Percentiles rank a stretch among this genome's conserved stretches.
Conservation (phyloP, 2,888 invertebrate species). For the Stegophylla sp. region DNA sequence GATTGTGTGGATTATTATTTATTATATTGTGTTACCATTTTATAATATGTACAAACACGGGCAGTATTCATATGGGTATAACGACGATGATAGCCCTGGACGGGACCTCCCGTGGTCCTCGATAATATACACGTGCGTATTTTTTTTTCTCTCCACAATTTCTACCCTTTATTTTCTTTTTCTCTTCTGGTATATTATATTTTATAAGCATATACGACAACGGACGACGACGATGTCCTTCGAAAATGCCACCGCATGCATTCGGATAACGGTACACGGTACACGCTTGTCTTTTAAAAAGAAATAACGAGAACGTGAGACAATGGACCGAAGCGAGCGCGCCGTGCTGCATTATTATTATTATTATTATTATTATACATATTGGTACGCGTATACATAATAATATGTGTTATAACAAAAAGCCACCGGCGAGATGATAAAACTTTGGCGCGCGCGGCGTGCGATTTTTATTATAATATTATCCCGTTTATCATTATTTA, state of each 20-base stretch:
- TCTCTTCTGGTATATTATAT: background rate
- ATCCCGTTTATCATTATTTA: too few species aligned
- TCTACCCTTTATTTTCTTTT: constrained; percentile 27
- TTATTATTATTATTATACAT: too few species aligned
- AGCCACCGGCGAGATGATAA: constrained; percentile 5
- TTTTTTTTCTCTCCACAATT: background rate
- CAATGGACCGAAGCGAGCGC: background rate
- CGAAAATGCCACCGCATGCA: constrained; percentile 42
- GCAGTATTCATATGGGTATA: background rate
- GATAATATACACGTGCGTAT: background rate
- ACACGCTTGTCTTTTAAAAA: background rate
- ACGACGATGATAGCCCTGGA: constrained; percentile 7
- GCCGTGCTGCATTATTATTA: too few species aligned
- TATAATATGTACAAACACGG: background rate
- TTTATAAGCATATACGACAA: background rate
- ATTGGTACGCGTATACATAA: too few species aligned
- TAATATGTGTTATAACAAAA: background rate
- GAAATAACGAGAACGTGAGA: constrained; percentile 7
- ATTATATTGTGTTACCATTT: too few species aligned
- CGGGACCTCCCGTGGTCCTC: constrained; percentile 6
- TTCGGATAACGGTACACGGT: constrained; percentile 49
- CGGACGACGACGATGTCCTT: constrained; percentile 23
- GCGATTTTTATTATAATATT: background rate
- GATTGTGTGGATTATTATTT: too few species aligned
- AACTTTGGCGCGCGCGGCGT: constrained; percentile 2